Conservation (phyloP, 2,113 vertebrate genomes). For the Gymnarchus niloticus region DNA sequence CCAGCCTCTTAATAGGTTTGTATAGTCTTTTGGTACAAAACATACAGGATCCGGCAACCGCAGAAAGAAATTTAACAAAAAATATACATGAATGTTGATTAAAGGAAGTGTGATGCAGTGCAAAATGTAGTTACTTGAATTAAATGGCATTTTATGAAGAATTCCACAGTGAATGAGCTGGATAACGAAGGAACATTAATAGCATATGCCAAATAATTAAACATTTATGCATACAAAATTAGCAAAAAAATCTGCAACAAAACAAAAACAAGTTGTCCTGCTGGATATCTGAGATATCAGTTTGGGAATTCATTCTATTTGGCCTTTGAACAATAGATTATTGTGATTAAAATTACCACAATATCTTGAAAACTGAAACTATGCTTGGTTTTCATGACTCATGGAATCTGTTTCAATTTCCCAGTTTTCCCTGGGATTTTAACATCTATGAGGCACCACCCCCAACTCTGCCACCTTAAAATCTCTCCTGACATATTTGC, state of each 20-base stretch:
- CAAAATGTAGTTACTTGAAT: constrained; percentile 12
- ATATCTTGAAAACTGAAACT: constrained; percentile 17
- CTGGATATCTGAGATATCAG: constrained; percentile 17
- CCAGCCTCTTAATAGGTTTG: constrained; percentile 1
- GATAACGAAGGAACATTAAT: constrained; percentile 11
- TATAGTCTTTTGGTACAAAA: constrained; percentile 3
- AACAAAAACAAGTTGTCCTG: background rate
- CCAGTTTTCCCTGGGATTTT: constrained; percentile 2
- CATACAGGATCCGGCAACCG: background rate
- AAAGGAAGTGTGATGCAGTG: constrained; percentile 3
- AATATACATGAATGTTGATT: background rate
- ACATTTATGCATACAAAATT: background rate
- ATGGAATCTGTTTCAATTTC: constrained; percentile 6
- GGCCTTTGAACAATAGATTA: constrained; percentile 17
- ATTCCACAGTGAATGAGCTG: constrained; percentile 15
- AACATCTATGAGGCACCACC: background rate
- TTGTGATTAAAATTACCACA: background rate
- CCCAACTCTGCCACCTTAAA: background rate
- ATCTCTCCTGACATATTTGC: background rate
- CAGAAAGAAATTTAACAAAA: background rate
- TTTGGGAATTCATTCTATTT: background rate
- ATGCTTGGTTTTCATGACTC: constrained; percentile 6
- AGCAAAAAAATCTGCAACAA: constrained; percentile 8
- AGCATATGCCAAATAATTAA: constrained; percentile 4
- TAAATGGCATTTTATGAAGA: constrained; percentile 6